A percentile compares a stretch with the other conserved stretches of the same genome.
Evolutionary conservation across 2,888 invertebrate species (phyloP).

Genomic region (Calephelis perditalis): DNA sequence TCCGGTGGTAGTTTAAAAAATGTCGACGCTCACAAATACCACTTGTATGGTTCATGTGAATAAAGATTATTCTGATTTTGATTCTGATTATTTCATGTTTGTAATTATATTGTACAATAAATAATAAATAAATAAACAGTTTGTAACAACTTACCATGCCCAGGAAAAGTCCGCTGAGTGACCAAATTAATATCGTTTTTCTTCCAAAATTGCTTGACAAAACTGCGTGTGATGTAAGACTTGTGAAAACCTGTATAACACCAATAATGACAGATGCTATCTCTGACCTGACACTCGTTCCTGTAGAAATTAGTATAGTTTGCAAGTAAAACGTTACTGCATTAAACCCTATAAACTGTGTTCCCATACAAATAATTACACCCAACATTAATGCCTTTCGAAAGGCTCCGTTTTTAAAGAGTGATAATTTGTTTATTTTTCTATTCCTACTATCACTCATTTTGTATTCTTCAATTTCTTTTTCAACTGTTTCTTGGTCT

Average conservation of each 20-base stretch:
- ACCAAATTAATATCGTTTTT: conserved; percentile 34
- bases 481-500: neutral
- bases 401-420: conserved; percentile 34
- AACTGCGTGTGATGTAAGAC: conserved; percentile 37
- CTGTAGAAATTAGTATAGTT: conserved; percentile 44
- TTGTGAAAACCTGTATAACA: conserved; percentile 42
- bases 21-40: too few species aligned
- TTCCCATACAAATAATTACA: conserved; percentile 28
- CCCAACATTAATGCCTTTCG: conserved; percentile 33
- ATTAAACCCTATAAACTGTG: conserved; percentile 43
- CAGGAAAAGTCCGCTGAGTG: conserved; percentile 32
- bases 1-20: too few species aligned
- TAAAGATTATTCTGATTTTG: too few species aligned
- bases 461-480: conserved; percentile 46
- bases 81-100: too few species aligned
- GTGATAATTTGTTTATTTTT: conserved; percentile 21
- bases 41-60: too few species aligned
- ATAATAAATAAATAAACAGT: too few species aligned
- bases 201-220: conserved; percentile 42
- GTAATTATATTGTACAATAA: too few species aligned
- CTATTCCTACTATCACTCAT: conserved; percentile 19
- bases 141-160: conserved; percentile 35
- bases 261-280: conserved; percentile 46
- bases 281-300: conserved; percentile 43
- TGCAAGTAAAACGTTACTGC: conserved; percentile 47